Evolutionary conservation across 2,113 vertebrate species (phyloP), one percentile per base, ranked within the genome.

Genomic region (Alces alces): DNA sequence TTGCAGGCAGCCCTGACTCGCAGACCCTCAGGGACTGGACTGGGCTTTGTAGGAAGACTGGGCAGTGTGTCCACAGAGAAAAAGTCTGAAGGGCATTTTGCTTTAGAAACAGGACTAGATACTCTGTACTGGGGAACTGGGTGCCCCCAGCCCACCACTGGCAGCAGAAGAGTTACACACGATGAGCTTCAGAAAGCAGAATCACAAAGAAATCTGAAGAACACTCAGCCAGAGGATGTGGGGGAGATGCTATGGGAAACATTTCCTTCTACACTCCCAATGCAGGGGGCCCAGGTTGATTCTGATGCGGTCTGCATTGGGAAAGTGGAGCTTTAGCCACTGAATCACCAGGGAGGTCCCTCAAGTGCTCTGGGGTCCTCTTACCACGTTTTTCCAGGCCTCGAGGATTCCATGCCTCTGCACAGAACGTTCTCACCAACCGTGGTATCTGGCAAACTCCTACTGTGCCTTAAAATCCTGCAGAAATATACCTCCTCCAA

Each of bases 11-110:
- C 89, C 78, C 8, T 5, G 50, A 45, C 14, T 57, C 15, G 25
- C 0, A 5, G 19, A 30, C 57, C 36, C 7, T 43, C 9, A 17
- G 0, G 64, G 14, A 1, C 88, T 60, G 7, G 45, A 33, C 27
- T 23, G 43, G 21, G 43, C 23, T 60, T 66, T n/a, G 0, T 2
- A 11, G 55, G 66, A 39, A 57, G 36, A 33, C 0, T 0, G 58
- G 12, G 27, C 33, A 27, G n/a, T 19, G 43, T 19, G 0, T 54
- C 27, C 5, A 8, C 36, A 89, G 33, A 64, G 79, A 39, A 70
- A 52, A 64, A 60, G 30, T 3, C 2, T 47, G 10, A 66, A 30
- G 7, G 13, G 1, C 55, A 47, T 19, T 96, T 57, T 84, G 55
- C 89, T 90, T 90, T 92, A 57, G 39, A 61, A 70, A 66, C 28